Conservation (phyloP, 2,888 invertebrate species). For the Glaucopsyche alexis region DNA sequence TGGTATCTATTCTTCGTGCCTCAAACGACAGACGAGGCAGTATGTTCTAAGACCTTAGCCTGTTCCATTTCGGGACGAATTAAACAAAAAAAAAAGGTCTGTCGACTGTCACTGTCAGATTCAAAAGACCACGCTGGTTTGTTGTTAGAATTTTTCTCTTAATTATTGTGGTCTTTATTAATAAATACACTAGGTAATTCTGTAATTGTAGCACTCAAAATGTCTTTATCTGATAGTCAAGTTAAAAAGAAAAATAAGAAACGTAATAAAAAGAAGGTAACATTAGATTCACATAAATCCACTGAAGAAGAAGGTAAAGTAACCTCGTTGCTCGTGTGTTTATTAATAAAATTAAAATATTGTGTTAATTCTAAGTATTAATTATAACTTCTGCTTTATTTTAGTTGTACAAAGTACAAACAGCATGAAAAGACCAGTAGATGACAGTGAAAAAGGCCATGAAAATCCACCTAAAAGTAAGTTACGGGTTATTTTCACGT, state of each 20-base stretch:
- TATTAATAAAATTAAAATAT: background rate
- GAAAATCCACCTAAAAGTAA: background rate
- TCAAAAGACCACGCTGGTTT: background rate
- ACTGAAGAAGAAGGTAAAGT: slow-evolving; percentile 48
- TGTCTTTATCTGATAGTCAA: slow-evolving; percentile 9
- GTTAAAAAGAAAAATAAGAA: slow-evolving; percentile 83
- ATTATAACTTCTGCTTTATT: background rate
- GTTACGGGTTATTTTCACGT: background rate
- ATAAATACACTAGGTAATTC: background rate
- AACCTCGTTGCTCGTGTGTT: slow-evolving; percentile 41
- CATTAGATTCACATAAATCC: slow-evolving; percentile 77
- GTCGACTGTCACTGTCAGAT: background rate
- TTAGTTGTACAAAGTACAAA: background rate
- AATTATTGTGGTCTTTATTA: background rate
- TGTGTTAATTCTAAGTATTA: background rate
- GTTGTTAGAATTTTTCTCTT: background rate
- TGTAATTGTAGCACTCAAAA: background rate
- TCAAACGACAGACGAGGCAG: too few species aligned
- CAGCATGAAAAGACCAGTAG: background rate
- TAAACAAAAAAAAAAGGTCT: too few species aligned
- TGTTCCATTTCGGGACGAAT: too few species aligned
- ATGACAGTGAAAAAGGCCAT: background rate
- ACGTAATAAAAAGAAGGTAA: slow-evolving; percentile 85
- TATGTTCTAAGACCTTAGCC: too few species aligned
- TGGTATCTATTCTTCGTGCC: too few species aligned